These are phyloP conservation scores for Rhadina sibilatrix DNA, from an alignment of 2,113 vertebrate species.

Conservation along the genomic window DNA sequence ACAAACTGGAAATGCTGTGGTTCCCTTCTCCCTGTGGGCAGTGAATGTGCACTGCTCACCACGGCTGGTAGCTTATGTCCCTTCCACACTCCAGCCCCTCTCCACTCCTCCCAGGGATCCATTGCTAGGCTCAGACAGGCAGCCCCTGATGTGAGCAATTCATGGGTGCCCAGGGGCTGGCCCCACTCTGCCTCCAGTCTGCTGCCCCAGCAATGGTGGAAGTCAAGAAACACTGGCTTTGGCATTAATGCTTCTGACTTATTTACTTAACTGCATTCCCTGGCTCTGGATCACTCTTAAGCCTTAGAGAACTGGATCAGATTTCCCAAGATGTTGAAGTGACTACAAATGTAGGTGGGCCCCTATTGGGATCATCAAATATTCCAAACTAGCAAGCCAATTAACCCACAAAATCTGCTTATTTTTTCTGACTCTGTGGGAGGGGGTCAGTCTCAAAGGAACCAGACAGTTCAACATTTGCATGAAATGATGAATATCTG, in stretches of 20 bases:
- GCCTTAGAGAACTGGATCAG: neutral
- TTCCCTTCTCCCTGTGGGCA: neutral
- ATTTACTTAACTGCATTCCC: neutral
- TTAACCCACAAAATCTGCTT: neutral
- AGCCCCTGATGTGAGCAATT: rapidly evolving
- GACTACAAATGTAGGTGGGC: neutral
- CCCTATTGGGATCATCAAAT: neutral
- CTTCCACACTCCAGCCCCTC: neutral
- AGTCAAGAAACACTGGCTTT: neutral
- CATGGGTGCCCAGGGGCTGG: neutral
- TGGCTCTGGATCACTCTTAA: neutral
- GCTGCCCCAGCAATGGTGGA: neutral
- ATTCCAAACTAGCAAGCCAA: neutral
- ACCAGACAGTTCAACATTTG: neutral
- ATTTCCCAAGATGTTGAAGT: neutral
- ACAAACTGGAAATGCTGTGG: neutral
- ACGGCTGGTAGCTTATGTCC: too few species aligned
- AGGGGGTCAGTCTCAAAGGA: neutral
- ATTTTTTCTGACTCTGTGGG: neutral
- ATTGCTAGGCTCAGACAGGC: neutral
- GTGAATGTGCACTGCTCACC: neutral
- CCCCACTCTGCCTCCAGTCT: neutral
- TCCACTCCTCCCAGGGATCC: neutral
- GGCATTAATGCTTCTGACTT: neutral
- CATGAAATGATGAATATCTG: neutral